Evolutionary conservation across 2,113 vertebrate species (phyloP), one percentile per base, ranked within the genome.

Genomic region (Galemys pyrenaicus): DNA sequence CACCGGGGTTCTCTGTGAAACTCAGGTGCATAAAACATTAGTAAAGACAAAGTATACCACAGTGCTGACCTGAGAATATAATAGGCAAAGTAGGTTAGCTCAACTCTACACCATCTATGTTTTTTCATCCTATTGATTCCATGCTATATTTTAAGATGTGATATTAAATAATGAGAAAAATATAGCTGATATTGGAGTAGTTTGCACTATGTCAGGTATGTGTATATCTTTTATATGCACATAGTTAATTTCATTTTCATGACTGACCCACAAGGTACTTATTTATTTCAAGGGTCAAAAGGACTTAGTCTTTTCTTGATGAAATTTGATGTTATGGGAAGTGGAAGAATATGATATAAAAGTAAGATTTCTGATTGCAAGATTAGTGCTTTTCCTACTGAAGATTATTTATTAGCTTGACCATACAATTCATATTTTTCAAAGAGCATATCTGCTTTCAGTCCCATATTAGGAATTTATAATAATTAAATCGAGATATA

Each of bases 21-120:
- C 37, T 87, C 62, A 65, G 77, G 79, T 67, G 1, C 51, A 87
- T 87, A 95, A 95, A 92, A 94, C 9, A 67, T 67, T 7, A 91
- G 35, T 15, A 71, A 79, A 67, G 41, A 91, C 35, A 96, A 92
- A 95, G 51, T 12, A 64, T 9, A 64, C 54, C 67, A 41, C 20
- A 67, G 1, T 64, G 37, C 54, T 78, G 56, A 91, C 54, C 56
- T 70, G 54, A 91, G 44, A 80, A 68, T 30, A 11, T 62, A 89
- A 56, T 3, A 58, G 24, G 19, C 81, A 11, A 92, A 12, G 6
- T 49, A 60, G 24, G 24, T 17, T 87, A 78, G 37, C 28, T 90
- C 26, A 8, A 71, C 41, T 84, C n/a, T 41, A 54, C 74, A 46
- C 7, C 19, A 13, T 51, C 54, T 75, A 17, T 32, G 35, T 89